phyloP scores from a whole-genome alignment of 2,888 invertebrate species.

The Cinara cedri region DNA sequence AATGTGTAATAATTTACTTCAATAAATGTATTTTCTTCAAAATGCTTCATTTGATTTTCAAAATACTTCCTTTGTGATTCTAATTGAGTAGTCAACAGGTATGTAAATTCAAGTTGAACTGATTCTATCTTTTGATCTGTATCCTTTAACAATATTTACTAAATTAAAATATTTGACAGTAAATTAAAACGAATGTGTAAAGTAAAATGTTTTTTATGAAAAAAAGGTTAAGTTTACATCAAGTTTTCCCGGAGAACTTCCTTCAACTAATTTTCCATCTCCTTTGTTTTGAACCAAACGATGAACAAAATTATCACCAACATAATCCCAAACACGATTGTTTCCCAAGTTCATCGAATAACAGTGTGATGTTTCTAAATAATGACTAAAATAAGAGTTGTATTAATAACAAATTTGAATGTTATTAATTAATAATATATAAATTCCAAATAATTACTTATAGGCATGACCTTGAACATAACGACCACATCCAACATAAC shows the following conservation, averaged over 20 bases:
- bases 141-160: conserved; percentile 60
- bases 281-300: conserved; percentile 93
- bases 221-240: conserved; percentile 19
- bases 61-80: conserved; percentile 92
- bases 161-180: not conserved
- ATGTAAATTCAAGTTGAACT: conserved; percentile 94
- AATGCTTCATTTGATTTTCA: conserved; percentile 75
- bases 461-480: conserved; percentile 91
- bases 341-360: conserved; percentile 96
- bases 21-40: conserved; percentile 61
- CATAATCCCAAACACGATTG: conserved; percentile 99
- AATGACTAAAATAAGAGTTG: conserved; percentile 72
- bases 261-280: conserved; percentile 91
- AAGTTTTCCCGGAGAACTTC: conserved; percentile 64
- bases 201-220: not conserved
- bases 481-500: conserved; percentile 96
- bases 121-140: conserved; percentile 87
- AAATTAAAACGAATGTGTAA: not conserved
- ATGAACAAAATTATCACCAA: conserved; percentile 96
- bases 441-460: conserved; percentile 62
- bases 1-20: conserved; percentile 55
- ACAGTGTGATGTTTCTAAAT: conserved; percentile 92
- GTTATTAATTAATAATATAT: no score
- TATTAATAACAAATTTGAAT: not conserved
- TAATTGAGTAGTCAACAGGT: conserved; percentile 91